Conservation (phyloP, 2,888 invertebrate species). For the Caenorhabditis zanzibari region DNA sequence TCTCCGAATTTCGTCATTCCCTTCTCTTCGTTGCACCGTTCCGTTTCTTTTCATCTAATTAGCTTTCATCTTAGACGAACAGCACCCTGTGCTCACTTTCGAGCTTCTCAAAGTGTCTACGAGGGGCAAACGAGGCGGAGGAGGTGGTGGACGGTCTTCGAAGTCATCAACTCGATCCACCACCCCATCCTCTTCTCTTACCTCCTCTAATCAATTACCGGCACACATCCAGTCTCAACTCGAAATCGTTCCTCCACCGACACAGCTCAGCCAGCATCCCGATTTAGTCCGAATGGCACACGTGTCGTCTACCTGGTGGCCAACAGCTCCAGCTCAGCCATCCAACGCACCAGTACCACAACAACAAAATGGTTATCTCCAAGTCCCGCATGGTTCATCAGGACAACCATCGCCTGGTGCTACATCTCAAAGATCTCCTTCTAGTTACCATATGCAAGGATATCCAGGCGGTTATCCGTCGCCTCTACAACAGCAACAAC, state of each 20-base stretch:
- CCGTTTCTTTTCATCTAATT: not conserved
- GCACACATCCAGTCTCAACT: conserved; percentile 48
- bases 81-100: conserved; percentile 26
- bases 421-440: conserved; percentile 33
- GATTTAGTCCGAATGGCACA: conserved; percentile 49
- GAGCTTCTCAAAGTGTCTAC: conserved; percentile 57
- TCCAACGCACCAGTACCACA: not conserved
- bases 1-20: not conserved
- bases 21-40: not conserved
- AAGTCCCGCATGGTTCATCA: conserved; percentile 18
- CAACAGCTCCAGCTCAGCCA: not conserved
- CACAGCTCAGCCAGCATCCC: conserved; percentile 42
- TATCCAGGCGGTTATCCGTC: conserved; percentile 39
- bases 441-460: conserved; percentile 49
- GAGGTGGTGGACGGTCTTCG: conserved; percentile 44
- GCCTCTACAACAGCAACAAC: conserved; percentile 17
- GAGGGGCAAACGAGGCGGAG: conserved; percentile 46
- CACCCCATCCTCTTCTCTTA: conserved; percentile 27
- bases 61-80: conserved; percentile 18
- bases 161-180: conserved; percentile 31
- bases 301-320: conserved; percentile 42
- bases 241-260: conserved; percentile 50
- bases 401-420: conserved; percentile 44
- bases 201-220: conserved; percentile 36
- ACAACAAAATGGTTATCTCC: conserved; percentile 41